Evolutionary conservation across 2,888 invertebrate genomes (phyloP).

Genomic region (Lycia hirtaria): DNA sequence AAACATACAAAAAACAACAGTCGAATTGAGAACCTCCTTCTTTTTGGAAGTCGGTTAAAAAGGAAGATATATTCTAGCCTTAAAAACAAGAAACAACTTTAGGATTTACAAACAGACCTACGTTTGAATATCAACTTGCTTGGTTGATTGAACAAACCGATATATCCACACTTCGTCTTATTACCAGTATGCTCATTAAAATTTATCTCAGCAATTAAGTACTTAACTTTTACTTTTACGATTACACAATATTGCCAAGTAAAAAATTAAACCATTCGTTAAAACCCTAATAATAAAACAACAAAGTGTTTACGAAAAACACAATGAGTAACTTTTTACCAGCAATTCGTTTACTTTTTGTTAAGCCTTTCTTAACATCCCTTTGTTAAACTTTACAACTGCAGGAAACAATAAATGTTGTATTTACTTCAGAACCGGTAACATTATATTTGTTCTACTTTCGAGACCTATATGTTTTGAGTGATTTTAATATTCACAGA

Average conservation of each 20-base stretch:
- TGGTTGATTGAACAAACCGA: too few relatives aligned
- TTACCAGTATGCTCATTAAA: too few relatives aligned
- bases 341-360: slow-evolving; percentile 28
- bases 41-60: too few relatives aligned
- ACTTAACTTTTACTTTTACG: neutral
- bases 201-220: too few relatives aligned
- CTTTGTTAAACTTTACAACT: slow-evolving; percentile 28
- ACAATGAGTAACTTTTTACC: slow-evolving; percentile 25
- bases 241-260: neutral
- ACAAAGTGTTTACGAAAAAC: slow-evolving; percentile 4
- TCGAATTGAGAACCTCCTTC: too few relatives aligned
- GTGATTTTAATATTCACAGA: slow-evolving; percentile 18
- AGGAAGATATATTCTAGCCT: too few relatives aligned
- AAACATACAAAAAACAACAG: too few relatives aligned
- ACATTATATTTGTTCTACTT: slow-evolving; percentile 15
- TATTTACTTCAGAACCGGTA: slow-evolving; percentile 9
- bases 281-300: neutral
- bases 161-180: too few relatives aligned
- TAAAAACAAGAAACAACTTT: too few relatives aligned
- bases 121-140: too few relatives aligned
- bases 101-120: too few relatives aligned
- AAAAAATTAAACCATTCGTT: neutral
- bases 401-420: slow-evolving; percentile 1
- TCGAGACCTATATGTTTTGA: slow-evolving; percentile 1
- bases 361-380: slow-evolving; percentile 17